Evolutionary conservation across 1,140 invertebrate species (phyloP).

Genomic region (Drosophila teissieri): DNA sequence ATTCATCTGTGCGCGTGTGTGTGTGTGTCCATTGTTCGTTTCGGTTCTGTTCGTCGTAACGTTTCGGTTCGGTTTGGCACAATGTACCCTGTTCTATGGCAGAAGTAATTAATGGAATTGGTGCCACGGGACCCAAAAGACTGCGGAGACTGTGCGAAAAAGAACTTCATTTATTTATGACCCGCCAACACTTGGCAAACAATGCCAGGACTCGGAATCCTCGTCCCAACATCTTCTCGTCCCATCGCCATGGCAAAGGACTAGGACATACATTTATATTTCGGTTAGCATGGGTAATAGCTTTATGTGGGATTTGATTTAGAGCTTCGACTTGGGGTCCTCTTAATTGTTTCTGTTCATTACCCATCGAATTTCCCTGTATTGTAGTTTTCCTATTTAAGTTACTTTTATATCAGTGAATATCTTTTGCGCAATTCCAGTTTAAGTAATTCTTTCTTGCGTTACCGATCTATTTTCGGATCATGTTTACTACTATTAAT

Average conservation of each 20-base stretch:
- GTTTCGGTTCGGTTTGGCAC: conserved; percentile 11
- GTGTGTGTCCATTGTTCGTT: conserved; percentile 18
- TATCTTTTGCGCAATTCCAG: no score
- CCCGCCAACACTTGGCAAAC: conserved; percentile 65
- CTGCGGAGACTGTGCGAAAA: conserved; percentile 63
- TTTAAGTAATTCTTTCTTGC: background rate
- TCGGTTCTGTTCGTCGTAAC: conserved; percentile 1
- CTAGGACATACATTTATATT: background rate
- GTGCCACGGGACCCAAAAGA: conserved; percentile 68
- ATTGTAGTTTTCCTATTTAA: background rate
- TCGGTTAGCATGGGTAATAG: conserved; percentile 47
- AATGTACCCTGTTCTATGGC: conserved; percentile 40
- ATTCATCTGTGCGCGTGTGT: conserved; percentile 63
- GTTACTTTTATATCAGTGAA: background rate
- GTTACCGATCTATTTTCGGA: no score
- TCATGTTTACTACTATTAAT: no score
- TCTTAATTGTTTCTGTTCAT: conserved; percentile 28
- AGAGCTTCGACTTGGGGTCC: conserved; percentile 6
- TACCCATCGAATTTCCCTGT: background rate
- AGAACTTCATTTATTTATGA: conserved; percentile 79
- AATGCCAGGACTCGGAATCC: conserved; percentile 25
- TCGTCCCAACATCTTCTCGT: conserved; percentile 12
- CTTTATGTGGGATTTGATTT: conserved; percentile 29
- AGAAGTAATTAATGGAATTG: conserved; percentile 82
- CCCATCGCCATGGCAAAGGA: background rate